Evolutionary conservation across 1,140 invertebrate genomes (phyloP).

Genomic region (Anadara kagoshimensis): DNA sequence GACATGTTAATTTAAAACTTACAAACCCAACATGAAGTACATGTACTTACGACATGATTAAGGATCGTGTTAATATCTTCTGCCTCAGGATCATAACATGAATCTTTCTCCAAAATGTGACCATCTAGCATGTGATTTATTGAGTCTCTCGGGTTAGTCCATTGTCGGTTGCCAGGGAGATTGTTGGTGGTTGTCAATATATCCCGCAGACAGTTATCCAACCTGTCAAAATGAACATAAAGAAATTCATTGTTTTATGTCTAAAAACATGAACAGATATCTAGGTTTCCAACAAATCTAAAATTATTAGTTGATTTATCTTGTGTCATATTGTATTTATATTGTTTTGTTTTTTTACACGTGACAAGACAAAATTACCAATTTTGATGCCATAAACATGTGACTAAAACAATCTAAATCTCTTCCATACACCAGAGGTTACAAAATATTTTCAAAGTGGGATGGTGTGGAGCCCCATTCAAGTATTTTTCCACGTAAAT

Average conservation of each 20-base stretch:
- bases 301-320: not conserved
- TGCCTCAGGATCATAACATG: constrained; percentile 67
- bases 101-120: constrained; percentile 67
- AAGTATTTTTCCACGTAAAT: no score
- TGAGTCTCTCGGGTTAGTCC: constrained; percentile 61
- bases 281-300: not conserved
- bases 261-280: not conserved
- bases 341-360: not conserved
- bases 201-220: constrained; percentile 48
- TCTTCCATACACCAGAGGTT: no score
- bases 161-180: constrained; percentile 56
- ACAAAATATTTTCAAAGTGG: no score
- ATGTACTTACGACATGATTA: not conserved
- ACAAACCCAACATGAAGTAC: no score
- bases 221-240: constrained; percentile 51
- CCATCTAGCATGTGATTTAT: constrained; percentile 60
- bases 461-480: no score
- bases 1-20: no score
- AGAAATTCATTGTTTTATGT: not conserved
- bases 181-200: constrained; percentile 58
- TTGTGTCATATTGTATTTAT: not conserved
- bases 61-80: constrained; percentile 65
- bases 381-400: not conserved
- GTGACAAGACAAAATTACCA: no score
- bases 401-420: not conserved